Conservation (phyloP, 1,140 invertebrate genomes). For the Zaprionus nigranus region DNA sequence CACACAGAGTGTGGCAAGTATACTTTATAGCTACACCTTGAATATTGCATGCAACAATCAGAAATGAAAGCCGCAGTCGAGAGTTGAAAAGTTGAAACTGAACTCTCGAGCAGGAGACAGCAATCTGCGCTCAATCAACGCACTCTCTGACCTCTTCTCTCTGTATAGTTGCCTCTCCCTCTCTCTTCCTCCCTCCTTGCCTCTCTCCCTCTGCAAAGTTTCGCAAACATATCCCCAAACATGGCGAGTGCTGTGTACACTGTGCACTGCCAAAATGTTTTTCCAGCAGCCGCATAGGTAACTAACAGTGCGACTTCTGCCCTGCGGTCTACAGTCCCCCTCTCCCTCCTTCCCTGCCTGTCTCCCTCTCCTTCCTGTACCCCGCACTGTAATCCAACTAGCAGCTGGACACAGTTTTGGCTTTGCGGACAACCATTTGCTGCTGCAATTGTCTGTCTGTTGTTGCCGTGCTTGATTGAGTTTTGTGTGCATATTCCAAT, state of each 20-base stretch:
- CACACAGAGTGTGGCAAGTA: not conserved
- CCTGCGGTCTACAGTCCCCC: not conserved
- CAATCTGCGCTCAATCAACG: constrained; percentile 5
- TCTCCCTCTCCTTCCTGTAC: not conserved
- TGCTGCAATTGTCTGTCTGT: constrained; percentile 14
- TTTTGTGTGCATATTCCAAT: constrained; percentile 16
- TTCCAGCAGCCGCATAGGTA: not conserved
- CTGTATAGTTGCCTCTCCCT: not conserved
- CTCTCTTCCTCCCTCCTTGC: not conserved
- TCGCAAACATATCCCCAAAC: not conserved
- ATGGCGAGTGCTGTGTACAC: constrained; percentile 1
- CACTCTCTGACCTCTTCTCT: not conserved
- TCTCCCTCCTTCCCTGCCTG: too few relatives aligned
- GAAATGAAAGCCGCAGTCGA: constrained; percentile 12
- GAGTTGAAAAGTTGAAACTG: constrained; percentile 11
- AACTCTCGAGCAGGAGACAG: not conserved
- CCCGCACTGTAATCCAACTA: constrained; percentile 24
- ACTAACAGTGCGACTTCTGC: constrained; percentile 3
- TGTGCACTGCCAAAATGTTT: constrained; percentile 1
- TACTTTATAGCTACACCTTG: constrained; percentile 20
- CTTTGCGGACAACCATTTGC: constrained; percentile 28
- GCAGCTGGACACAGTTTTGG: constrained; percentile 26
- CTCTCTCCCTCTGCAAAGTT: not conserved
- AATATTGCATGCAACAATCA: constrained; percentile 35
- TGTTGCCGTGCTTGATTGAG: constrained; percentile 15